Percentiles rank a stretch among this genome's conserved stretches.
These are phyloP conservation scores for Ooceraea biroi DNA, from an alignment of 1,140 invertebrate species.

Conservation along the genomic window DNA sequence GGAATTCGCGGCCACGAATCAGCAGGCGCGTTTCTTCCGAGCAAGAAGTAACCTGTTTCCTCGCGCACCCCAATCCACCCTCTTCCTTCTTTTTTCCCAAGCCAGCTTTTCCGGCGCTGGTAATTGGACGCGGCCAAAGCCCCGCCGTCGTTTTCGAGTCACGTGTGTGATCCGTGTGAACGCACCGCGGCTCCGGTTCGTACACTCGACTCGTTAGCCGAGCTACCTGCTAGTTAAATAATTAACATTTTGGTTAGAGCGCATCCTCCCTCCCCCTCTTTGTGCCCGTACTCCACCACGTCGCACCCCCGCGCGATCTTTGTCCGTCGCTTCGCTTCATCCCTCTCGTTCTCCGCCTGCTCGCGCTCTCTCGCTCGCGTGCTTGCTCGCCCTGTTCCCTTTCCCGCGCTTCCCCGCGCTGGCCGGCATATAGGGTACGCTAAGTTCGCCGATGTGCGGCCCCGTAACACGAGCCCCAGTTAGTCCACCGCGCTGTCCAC, in stretches of 20 bases:
- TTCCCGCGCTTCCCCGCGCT: constrained; percentile 48
- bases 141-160: constrained; percentile 25
- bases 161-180: constrained; percentile 53
- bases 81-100: background rate
- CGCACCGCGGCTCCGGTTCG: constrained; percentile 63
- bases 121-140: constrained; percentile 58
- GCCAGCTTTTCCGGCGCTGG: constrained; percentile 51
- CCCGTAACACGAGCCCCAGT: constrained; percentile 82
- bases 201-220: constrained; percentile 80
- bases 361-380: constrained; percentile 47
- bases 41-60: constrained; percentile 12
- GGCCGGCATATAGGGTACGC: constrained; percentile 73
- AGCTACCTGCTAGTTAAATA: constrained; percentile 83
- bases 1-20: too few relatives aligned
- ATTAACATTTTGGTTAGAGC: constrained; percentile 84
- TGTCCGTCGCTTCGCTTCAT: constrained; percentile 16
- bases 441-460: constrained; percentile 76
- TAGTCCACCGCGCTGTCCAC: constrained; percentile 81
- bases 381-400: constrained; percentile 51
- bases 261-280: constrained; percentile 66
- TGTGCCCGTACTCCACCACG: constrained; percentile 11
- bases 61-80: background rate
- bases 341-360: constrained; percentile 3
- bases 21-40: background rate
- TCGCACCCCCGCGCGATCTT: constrained; percentile 16